These are phyloP conservation scores for Latheticus oryzae DNA, from an alignment of 2,888 invertebrate species.

Conservation along the genomic window DNA sequence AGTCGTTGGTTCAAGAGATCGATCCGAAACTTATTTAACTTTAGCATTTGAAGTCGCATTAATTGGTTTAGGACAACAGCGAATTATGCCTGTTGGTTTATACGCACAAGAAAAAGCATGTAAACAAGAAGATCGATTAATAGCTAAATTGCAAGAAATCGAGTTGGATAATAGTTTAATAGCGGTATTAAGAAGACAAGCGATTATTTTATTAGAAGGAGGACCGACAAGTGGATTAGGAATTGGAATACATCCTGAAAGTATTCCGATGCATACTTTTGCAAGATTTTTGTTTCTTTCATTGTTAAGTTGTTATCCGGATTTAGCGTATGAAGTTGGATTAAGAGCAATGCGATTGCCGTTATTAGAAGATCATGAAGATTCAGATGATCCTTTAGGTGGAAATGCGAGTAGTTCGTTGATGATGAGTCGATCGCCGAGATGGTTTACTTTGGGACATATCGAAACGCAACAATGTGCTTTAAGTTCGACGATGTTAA, in stretches of 20 bases:
- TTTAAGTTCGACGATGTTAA: slow-evolving; percentile 80
- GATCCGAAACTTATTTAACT: slow-evolving; percentile 80
- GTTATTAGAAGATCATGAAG: slow-evolving; percentile 79
- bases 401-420: slow-evolving; percentile 65
- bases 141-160: slow-evolving; percentile 80
- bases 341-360: slow-evolving; percentile 83
- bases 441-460: slow-evolving; percentile 85
- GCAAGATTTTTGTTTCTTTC: slow-evolving; percentile 84
- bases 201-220: slow-evolving; percentile 78
- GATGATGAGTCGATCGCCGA: slow-evolving; percentile 72
- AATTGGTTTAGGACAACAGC: slow-evolving; percentile 82
- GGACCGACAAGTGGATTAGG: slow-evolving; percentile 83
- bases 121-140: slow-evolving; percentile 82
- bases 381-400: slow-evolving; percentile 71
- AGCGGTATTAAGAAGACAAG: slow-evolving; percentile 76
- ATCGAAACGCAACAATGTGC: slow-evolving; percentile 86
- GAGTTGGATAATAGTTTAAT: slow-evolving; percentile 79
- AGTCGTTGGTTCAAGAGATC: slow-evolving; percentile 79
- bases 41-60: slow-evolving; percentile 83
- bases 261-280: slow-evolving; percentile 87
- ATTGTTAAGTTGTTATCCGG: slow-evolving; percentile 79
- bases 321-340: slow-evolving; percentile 84
- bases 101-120: slow-evolving; percentile 82
- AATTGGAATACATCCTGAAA: slow-evolving; percentile 81
- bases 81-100: slow-evolving; percentile 81